These are phyloP conservation scores for Ormyrus pomaceus DNA, from an alignment of 2,888 invertebrate species.

Conservation along the genomic window DNA sequence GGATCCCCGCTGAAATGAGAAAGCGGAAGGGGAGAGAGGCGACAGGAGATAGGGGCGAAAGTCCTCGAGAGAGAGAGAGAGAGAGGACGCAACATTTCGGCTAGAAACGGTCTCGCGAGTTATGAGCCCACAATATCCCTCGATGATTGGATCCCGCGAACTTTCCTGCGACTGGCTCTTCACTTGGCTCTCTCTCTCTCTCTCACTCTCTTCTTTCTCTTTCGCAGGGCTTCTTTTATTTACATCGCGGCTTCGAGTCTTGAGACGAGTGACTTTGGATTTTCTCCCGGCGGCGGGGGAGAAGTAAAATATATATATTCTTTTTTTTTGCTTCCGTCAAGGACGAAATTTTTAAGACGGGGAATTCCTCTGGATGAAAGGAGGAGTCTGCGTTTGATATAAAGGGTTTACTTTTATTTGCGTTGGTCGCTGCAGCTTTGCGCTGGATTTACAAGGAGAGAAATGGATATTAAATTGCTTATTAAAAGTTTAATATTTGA, in stretches of 20 bases:
- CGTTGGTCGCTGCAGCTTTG: no score
- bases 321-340: neutral
- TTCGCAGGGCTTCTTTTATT: neutral
- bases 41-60: conserved; percentile 1
- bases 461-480: no score
- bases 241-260: neutral
- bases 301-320: neutral
- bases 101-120: conserved; percentile 59
- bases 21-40: conserved; percentile 24
- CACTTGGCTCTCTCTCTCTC: neutral
- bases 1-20: conserved; percentile 18
- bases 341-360: neutral
- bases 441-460: no score
- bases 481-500: no score
- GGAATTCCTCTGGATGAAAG: neutral
- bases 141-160: conserved; percentile 68
- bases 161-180: conserved; percentile 58
- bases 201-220: conserved; percentile 16
- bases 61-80: no score
- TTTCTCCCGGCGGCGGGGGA: neutral
- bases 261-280: neutral
- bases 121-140: conserved; percentile 70
- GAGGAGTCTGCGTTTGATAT: no score
- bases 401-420: no score
- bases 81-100: conserved; percentile 63